Evolutionary conservation across 2,113 vertebrate genomes (phyloP), one percentile per base, ranked within the genome.

Genomic region (Thamnaconus septentrionalis): DNA sequence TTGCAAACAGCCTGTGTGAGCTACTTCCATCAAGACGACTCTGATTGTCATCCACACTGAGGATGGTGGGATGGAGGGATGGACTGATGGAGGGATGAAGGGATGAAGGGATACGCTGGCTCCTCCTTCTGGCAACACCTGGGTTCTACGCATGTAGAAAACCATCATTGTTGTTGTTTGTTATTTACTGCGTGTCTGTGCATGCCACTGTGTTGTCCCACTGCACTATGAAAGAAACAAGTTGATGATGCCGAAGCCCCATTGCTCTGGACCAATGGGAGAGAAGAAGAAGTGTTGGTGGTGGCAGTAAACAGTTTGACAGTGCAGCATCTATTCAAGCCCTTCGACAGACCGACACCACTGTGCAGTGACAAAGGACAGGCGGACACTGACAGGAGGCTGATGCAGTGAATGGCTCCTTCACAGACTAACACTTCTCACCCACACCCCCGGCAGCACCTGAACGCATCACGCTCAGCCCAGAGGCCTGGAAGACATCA

Each of bases 21-120:
- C 51, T 56, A 59, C 56, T 78, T 60, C 59, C 71, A 74, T 65
- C 66, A 78, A 72, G 56, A 64, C 64, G 65, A 62, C 60, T 58
- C 7, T 10, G 52, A 55, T 53, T 53, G 56, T 63, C 77, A 64
- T 67, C 60, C 65, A 56, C 48, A 42, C n/a, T 45, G 61, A 63
- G 65, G 45, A 60, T 64, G 56, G 75, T 61, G 60, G 71, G 77
- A 69, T 50, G 64, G 18, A 31, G 18, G 18, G 18, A 31, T 31
- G 18, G 18, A 31, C 18, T 31, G 18, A 31, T 31, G 18, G 18
- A 31, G 18, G 18, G 18, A 31, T 31, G 18, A 31, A 31, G 18
- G 18, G 18, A 31, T 31, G 18, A 2, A 1, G 18, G 18, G 18
- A 31, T 31, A 31, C 18, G 18, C 18, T 56, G 2, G 66, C 54